Evolutionary conservation across 53 echinoderm and acorn worm species (phyloP).

Genomic region (Stichopus horrens): DNA sequence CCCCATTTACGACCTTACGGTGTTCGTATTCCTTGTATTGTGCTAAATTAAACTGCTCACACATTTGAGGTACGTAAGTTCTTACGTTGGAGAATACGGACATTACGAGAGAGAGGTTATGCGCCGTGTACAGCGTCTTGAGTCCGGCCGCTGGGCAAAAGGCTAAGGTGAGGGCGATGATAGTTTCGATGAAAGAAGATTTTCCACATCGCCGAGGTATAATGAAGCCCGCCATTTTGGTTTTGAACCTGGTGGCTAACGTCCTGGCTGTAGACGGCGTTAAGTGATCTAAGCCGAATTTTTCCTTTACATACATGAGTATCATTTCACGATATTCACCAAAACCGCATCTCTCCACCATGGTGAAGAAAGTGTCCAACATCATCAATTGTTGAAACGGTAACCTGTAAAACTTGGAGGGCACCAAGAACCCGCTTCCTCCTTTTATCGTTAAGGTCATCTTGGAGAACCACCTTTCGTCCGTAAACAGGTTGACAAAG

Average conservation of each 20-base stretch:
- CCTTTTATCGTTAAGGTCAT: slow-evolving; percentile 14
- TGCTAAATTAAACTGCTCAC: neutral
- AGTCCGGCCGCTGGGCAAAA: slow-evolving; percentile 38
- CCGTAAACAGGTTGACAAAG: slow-evolving; percentile 11
- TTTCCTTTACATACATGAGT: slow-evolving; percentile 12
- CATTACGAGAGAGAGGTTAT: neutral
- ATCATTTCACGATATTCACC: neutral
- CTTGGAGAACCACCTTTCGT: neutral
- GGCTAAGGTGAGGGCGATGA: neutral
- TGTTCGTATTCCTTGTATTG: neutral
- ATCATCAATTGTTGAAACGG: slow-evolving; percentile 44
- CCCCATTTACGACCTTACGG: neutral
- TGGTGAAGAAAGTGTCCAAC: neutral
- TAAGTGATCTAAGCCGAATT: neutral
- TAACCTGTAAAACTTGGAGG: neutral
- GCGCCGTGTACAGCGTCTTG: slow-evolving; percentile 20
- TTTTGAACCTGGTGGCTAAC: neutral
- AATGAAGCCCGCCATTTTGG: slow-evolving; percentile 25
- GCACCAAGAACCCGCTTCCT: neutral
- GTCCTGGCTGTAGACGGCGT: neutral
- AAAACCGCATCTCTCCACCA: slow-evolving; percentile 23
- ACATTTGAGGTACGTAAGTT: neutral
- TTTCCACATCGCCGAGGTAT: slow-evolving; percentile 40
- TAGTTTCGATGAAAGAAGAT: slow-evolving; percentile 10
- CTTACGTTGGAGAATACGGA: neutral